Conservation (phyloP, 2,888 invertebrate species). For the Altica lythri region DNA sequence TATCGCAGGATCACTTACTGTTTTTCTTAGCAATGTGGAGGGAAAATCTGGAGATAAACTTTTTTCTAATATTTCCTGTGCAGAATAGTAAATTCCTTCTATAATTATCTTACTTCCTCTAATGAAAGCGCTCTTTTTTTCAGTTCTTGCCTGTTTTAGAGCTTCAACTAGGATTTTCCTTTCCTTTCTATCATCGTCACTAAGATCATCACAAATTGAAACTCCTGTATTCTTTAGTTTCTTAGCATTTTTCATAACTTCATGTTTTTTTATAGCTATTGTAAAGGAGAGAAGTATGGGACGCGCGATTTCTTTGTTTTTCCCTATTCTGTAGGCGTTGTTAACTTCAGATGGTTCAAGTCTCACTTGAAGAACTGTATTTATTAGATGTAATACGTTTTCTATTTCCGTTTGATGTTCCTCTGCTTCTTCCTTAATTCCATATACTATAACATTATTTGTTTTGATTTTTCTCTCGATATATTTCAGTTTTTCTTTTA, state of each 20-base stretch:
- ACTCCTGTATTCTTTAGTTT: slow-evolving; percentile 3
- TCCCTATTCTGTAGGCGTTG: slow-evolving; percentile 6
- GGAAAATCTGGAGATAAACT: background rate
- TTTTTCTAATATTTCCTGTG: background rate
- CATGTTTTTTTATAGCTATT: slow-evolving; percentile 3
- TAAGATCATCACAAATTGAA: slow-evolving; percentile 1
- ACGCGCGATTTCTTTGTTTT: background rate
- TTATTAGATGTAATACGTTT: background rate
- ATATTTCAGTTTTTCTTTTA: slow-evolving; percentile 2
- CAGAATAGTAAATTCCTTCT: background rate
- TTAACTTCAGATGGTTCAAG: slow-evolving; percentile 1
- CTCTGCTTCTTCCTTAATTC: slow-evolving; percentile 3
- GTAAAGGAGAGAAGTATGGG: background rate
- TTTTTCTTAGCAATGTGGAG: background rate
- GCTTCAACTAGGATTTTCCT: background rate
- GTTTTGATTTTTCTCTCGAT: background rate
- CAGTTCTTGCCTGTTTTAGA: background rate
- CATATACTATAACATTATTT: slow-evolving; percentile 4
- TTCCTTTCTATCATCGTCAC: background rate
- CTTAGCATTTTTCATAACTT: slow-evolving; percentile 1
- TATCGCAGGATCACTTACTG: background rate
- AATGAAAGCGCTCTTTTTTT: background rate
- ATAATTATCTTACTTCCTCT: slow-evolving; percentile 5
- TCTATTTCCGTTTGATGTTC: slow-evolving; percentile 1
- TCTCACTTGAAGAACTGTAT: background rate